Base-by-base conservation (phyloP, 1,140 invertebrate species). In the Lucilia sericata region DNA sequence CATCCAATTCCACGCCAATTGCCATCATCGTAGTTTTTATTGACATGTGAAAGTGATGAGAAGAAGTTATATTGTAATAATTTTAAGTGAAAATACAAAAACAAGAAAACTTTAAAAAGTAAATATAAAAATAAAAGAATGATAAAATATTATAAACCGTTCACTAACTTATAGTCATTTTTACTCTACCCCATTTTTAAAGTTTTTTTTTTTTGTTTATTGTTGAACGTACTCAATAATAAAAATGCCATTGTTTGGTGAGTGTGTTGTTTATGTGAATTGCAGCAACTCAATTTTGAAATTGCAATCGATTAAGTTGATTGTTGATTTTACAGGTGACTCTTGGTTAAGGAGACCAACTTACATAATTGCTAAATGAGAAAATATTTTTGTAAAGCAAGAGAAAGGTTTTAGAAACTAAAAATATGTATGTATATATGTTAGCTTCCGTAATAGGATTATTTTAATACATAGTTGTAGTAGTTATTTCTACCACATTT, bases 261-360 rank as follows among this genome's bases (percentile, higher is more conserved):
- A 17, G 17, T 21, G 4, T 70, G 65, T 70, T 70, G 65, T 70
- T 70, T 70, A 70, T 70, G 65, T 21, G 19, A 25, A 70, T 21
- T 21, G 65, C n/a, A 21, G 65, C 65, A 70, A 70, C 65, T 70
- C 65, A 70, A 70, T 70, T 70, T 70, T 21, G 65, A 70, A 70
- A 70, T 70, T 70, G 65, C 65, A 25, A 70, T 70, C 65, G 65
- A 70, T 70, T 70, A 70, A 70, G 65, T 70, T 70, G 65, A 70
- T 70, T 70, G 65, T 70, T 70, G 65, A 70, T n/a, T 70, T 70
- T 70, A 70, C n/a, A 19, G 65, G 65, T 70, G 8, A 21, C 65
- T 19, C 3, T 19, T 7, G 4, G n/a, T 70, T 70, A 70, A 70
- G 65, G 65, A 21, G 65, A 70, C 65, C 65, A 70, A 70, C 60